These are phyloP conservation scores for Tetranychus piercei DNA, from an alignment of 2,888 invertebrate species.

Conservation along the genomic window DNA sequence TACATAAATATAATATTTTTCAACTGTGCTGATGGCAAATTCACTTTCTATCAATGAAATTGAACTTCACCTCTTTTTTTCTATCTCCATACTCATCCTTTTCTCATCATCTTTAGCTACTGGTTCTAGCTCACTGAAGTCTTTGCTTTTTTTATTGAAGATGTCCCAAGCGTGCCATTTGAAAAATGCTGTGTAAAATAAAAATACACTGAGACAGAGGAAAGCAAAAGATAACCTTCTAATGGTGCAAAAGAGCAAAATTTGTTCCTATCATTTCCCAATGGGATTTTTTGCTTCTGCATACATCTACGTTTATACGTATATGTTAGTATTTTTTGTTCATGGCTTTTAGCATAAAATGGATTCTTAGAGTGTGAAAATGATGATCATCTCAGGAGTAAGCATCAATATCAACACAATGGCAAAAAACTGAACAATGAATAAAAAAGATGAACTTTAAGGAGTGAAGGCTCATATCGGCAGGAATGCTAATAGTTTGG, in stretches of 20 bases:
- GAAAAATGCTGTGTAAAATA: not conserved
- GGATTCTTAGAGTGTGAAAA: too few species aligned
- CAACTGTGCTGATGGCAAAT: too few species aligned
- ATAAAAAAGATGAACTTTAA: too few species aligned
- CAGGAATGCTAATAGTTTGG: too few species aligned
- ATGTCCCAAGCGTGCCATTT: slow-evolving; percentile 1
- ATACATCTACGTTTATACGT: too few species aligned
- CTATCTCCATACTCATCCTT: not conserved
- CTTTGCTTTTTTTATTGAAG: not conserved
- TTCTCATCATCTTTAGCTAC: not conserved
- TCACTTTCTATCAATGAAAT: not conserved
- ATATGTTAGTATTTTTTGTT: too few species aligned
- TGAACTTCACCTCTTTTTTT: not conserved
- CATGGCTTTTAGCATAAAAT: too few species aligned
- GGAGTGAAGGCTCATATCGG: too few species aligned
- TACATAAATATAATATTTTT: too few species aligned
- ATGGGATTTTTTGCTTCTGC: not conserved
- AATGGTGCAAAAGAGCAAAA: not conserved
- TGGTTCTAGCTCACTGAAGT: not conserved
- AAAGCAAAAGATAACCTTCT: not conserved
- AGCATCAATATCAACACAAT: too few species aligned
- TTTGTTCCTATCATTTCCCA: not conserved
- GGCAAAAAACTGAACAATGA: too few species aligned
- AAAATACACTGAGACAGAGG: not conserved
- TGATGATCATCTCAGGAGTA: too few species aligned